Conservation (phyloP, 2,113 vertebrate species). For the Coreoperca whiteheadi region DNA sequence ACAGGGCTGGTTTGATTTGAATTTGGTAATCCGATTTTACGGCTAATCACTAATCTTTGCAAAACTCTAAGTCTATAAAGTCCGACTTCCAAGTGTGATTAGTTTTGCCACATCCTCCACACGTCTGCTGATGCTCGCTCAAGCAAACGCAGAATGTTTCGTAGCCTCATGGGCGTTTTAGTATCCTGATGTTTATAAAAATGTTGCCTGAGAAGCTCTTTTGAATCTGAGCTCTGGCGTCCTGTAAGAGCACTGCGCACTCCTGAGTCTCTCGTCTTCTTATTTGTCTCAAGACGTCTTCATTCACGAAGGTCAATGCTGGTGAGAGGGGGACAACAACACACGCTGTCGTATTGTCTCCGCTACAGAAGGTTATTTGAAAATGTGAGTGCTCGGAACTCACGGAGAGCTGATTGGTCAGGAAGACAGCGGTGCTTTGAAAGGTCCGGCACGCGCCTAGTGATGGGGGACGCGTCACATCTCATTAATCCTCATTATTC, state of each 20-base stretch:
- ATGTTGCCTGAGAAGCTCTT: slow-evolving; percentile 24
- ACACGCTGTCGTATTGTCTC: not conserved
- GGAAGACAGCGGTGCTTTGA: slow-evolving; percentile 44
- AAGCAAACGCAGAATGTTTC: not conserved
- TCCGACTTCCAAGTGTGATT: not conserved
- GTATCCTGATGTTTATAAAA: not conserved
- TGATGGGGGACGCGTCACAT: not conserved
- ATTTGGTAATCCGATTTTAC: slow-evolving; percentile 10
- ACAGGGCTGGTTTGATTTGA: not conserved
- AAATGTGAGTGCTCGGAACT: slow-evolving; percentile 1
- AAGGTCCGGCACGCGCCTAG: slow-evolving; percentile 2
- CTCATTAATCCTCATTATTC: not conserved
- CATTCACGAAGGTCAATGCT: slow-evolving; percentile 50
- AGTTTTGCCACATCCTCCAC: not conserved
- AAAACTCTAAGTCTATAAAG: not conserved
- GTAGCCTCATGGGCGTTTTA: not conserved
- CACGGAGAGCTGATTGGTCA: slow-evolving; percentile 24
- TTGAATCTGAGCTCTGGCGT: slow-evolving; percentile 20
- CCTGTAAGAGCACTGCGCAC: slow-evolving; percentile 18
- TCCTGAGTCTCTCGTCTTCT: slow-evolving; percentile 7
- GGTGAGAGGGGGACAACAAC: slow-evolving; percentile 51
- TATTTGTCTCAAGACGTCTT: slow-evolving; percentile 14
- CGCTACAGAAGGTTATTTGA: not conserved
- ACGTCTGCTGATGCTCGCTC: slow-evolving; percentile 11
- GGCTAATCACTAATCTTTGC: not conserved